A percentile compares a stretch with the other conserved stretches of the same genome.
phyloP scores from a whole-genome alignment of 2,113 vertebrate species.

The Neolamprologus modestus region DNA sequence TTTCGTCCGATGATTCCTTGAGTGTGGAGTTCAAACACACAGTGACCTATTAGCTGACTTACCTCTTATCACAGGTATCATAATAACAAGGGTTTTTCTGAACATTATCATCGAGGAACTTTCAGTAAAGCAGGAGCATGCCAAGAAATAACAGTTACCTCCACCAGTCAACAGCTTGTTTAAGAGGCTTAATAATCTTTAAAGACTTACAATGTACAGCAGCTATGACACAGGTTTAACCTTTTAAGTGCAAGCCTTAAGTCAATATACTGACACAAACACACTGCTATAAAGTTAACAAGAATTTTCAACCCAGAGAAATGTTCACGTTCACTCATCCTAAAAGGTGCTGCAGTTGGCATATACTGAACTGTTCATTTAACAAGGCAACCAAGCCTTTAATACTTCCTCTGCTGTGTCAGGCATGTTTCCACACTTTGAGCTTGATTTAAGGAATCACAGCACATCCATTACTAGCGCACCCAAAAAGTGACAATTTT shows the following conservation, averaged over 20 bases:
- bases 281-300: background rate
- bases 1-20: background rate
- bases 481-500: background rate
- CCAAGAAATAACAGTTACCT: background rate
- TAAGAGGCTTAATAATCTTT: background rate
- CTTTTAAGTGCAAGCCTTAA: background rate
- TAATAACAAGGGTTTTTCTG: background rate
- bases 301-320: background rate
- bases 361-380: conserved; percentile 37
- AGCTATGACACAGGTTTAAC: background rate
- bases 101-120: background rate
- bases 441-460: conserved; percentile 30
- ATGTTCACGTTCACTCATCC: background rate
- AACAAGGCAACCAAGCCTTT: conserved; percentile 23
- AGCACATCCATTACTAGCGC: background rate
- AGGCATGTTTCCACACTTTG: conserved; percentile 32
- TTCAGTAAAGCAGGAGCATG: background rate
- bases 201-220: background rate
- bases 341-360: conserved; percentile 25
- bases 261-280: background rate
- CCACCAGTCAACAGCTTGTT: background rate
- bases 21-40: background rate
- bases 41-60: background rate
- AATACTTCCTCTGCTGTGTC: conserved; percentile 41
- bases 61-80: background rate